Conservation (phyloP, 2,113 vertebrate genomes). For the Nansenia antarctica region DNA sequence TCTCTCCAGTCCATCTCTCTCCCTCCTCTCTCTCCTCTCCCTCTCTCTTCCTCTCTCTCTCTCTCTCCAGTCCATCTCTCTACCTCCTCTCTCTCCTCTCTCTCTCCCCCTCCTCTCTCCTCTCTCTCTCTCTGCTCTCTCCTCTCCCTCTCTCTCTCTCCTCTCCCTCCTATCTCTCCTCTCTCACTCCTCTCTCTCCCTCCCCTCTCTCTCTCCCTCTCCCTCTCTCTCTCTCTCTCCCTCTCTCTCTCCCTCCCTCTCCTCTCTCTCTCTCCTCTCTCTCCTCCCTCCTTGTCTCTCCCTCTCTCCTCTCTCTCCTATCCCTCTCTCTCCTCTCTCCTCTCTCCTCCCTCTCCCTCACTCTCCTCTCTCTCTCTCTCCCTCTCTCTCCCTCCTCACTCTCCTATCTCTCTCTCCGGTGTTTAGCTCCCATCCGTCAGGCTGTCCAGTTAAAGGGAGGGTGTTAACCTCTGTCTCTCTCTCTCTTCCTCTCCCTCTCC, state of each 20-base stretch:
- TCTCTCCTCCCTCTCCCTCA: too few relatives aligned
- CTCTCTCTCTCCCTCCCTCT: conserved; percentile 21
- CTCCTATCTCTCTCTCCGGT: conserved; percentile 27
- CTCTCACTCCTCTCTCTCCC: conserved; percentile 34
- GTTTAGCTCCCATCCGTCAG: conserved; percentile 35
- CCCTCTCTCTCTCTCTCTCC: background rate
- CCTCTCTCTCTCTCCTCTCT: conserved; percentile 19
- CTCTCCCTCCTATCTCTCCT: too few relatives aligned
- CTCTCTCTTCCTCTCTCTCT: too few relatives aligned
- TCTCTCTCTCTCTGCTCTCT: too few relatives aligned
- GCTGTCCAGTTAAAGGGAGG: too few relatives aligned
- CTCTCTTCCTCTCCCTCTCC: conserved; percentile 14
- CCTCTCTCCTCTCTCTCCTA: conserved; percentile 40
- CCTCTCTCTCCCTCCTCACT: background rate
- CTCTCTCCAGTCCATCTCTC: too few relatives aligned
- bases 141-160: too few relatives aligned
- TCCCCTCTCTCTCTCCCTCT: background rate
- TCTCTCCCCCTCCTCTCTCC: background rate
- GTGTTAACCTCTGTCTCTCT: background rate
- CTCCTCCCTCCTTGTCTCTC: background rate
- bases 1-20: background rate
- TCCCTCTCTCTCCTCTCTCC: background rate
- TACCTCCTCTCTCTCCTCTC: conserved; percentile 38
- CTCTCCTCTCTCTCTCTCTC: conserved; percentile 22
- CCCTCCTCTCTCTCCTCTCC: too few relatives aligned